A percentile compares a stretch with the other conserved stretches of the same genome.
Conservation (phyloP, 2,888 invertebrate species). For the Nymphalis polychloros region DNA sequence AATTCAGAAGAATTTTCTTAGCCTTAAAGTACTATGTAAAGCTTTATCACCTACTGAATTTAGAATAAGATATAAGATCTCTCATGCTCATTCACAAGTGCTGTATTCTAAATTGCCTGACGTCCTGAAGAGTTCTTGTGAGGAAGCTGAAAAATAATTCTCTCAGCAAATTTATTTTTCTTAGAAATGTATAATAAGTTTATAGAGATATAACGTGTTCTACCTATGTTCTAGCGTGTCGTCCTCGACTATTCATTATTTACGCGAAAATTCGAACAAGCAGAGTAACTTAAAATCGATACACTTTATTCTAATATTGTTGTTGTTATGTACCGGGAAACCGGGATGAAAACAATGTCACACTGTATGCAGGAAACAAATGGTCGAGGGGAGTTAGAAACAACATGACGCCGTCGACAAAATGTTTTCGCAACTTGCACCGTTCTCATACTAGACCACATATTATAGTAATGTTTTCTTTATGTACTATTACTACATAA, state of each 20-base stretch:
- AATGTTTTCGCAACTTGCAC: slow-evolving; percentile 55
- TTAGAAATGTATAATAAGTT: not conserved
- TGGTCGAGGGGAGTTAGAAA: slow-evolving; percentile 47
- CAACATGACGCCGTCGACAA: slow-evolving; percentile 52
- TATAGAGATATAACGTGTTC: not conserved
- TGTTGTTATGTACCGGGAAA: slow-evolving; percentile 28
- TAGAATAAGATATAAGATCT: slow-evolving; percentile 10
- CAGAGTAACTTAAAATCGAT: slow-evolving; percentile 18
- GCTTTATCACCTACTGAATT: not conserved
- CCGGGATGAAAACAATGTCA: slow-evolving; percentile 52
- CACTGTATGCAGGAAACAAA: slow-evolving; percentile 50
- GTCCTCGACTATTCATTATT: not conserved
- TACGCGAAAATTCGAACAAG: slow-evolving; percentile 12
- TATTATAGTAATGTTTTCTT: slow-evolving; percentile 44
- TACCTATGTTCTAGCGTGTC: not conserved
- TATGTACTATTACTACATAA: slow-evolving; percentile 32
- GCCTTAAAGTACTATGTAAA: not conserved
- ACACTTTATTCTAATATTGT: slow-evolving; percentile 27
- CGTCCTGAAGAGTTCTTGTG: slow-evolving; percentile 24
- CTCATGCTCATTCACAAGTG: slow-evolving; percentile 17
- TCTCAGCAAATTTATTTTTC: not conserved
- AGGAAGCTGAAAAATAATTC: slow-evolving; percentile 24
- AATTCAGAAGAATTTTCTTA: not conserved
- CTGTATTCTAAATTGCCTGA: slow-evolving; percentile 29
- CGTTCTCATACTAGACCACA: slow-evolving; percentile 45